A percentile compares a stretch with the other conserved stretches of the same genome.
Conservation (phyloP, 2,888 invertebrate genomes). For the Leptopterna dolabrata region DNA sequence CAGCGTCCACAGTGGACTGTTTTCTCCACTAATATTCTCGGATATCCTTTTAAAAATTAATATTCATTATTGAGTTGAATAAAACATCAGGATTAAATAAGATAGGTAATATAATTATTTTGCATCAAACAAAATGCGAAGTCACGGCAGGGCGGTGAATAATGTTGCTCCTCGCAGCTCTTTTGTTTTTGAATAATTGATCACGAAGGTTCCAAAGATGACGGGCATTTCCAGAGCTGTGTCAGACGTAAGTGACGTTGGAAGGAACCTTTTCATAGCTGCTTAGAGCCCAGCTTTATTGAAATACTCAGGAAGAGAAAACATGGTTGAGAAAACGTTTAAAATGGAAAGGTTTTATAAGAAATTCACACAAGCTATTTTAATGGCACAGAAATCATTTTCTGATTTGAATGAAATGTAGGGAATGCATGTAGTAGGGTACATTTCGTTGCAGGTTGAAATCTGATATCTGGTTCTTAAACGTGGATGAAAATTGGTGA, state of each 20-base stretch:
- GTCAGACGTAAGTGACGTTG: neutral
- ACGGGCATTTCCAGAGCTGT: neutral
- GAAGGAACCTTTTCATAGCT: neutral
- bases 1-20: no score
- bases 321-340: neutral
- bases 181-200: conserved; percentile 1
- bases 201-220: neutral
- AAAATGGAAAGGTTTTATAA: neutral
- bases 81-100: neutral
- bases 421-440: no score
- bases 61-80: neutral
- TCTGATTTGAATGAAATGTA: no score
- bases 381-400: neutral
- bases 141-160: neutral
- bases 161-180: neutral
- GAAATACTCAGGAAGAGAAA: neutral
- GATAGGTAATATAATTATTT: no score
- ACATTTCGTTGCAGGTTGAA: no score
- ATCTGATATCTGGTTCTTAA: no score
- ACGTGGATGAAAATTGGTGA: no score
- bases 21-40: no score
- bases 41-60: neutral
- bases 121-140: neutral
- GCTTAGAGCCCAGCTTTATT: neutral
- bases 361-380: neutral